Evolutionary conservation across 1,140 invertebrate species (phyloP), one percentile per base, ranked within the genome.

Genomic region (Euura lappo): DNA sequence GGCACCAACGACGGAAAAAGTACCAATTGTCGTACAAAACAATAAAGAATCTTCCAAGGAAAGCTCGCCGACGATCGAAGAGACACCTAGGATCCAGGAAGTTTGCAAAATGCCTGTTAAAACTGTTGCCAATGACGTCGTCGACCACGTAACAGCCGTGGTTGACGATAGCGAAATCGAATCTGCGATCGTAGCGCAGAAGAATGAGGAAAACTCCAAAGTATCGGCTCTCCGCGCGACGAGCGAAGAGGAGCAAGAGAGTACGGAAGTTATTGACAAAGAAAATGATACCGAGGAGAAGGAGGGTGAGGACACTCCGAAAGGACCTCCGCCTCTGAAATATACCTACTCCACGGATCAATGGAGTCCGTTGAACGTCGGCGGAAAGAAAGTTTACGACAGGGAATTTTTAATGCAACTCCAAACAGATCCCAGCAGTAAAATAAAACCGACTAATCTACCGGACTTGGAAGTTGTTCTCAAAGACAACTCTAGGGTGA

Each of bases 301-400:
- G 11, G 44, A 64, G 7, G 47, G 64, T 42, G 66, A 60, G 6
- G 68, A 74, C 6, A 70, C 73, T 42, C 42, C 46, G 2, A 73
- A 76, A 44, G 72, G 42, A 10, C 28, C 73, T 65, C 64, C 70
- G 28, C 69, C 73, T 3, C 76, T 86, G 3, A 88, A 84, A 74
- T 86, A 87, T 73, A 80, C 72, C 0, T 92, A 92, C 72, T 87
- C 86, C 71, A 89, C 90, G 6, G 94, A 94, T 80, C 96, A 97
- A 87, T 97, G 95, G 95, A 94, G 94, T 75, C 96, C 96, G 6
- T 80, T 92, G 13, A 96, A 97, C 85, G 91, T 89, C 10, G 89
- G 90, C 77, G 96, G 96, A 0, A 95, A 94, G 82, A 97, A 94
- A 82, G 90, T 91, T 46, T 98, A 97, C 84, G 93, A 94, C 73